Percentiles rank a stretch among this genome's conserved stretches.
phyloP scores from a whole-genome alignment of 2,797 vertebrate genomes.

The Meda fulgida region DNA sequence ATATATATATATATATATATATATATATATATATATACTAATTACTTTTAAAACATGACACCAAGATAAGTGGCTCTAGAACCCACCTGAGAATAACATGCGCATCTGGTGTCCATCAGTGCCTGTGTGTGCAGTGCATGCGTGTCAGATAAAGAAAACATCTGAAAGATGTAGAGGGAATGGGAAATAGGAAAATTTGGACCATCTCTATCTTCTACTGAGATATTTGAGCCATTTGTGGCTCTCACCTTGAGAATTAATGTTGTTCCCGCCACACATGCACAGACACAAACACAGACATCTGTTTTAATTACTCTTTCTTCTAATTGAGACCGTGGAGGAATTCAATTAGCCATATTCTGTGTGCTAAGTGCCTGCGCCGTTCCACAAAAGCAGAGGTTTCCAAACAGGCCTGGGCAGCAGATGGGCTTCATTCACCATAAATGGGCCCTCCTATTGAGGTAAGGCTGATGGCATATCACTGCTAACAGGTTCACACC shows the following conservation, averaged over 20 bases:
- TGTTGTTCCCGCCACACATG: conserved; percentile 18
- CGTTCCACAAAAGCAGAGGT: conserved; percentile 51
- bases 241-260: conserved; percentile 22
- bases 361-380: conserved; percentile 44
- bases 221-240: neutral
- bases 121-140: conserved; percentile 1
- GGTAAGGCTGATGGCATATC: conserved; percentile 59
- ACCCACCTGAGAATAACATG: conserved; percentile 36
- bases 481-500: conserved; percentile 56
- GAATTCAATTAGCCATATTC: conserved; percentile 65
- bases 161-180: neutral
- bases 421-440: conserved; percentile 60
- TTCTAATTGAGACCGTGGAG: conserved; percentile 57
- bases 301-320: conserved; percentile 62
- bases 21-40: too few relatives aligned
- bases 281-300: conserved; percentile 28
- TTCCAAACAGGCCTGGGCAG: conserved; percentile 51
- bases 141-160: neutral
- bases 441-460: conserved; percentile 55
- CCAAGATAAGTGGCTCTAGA: conserved; percentile 7
- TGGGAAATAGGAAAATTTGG: neutral
- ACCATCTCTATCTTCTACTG: neutral
- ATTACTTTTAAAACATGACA: too few relatives aligned
- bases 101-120: conserved; percentile 34
- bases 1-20: too few relatives aligned